These are phyloP conservation scores for Semotilus atromaculatus DNA, from an alignment of 2,797 vertebrate genomes.

Conservation along the genomic window DNA sequence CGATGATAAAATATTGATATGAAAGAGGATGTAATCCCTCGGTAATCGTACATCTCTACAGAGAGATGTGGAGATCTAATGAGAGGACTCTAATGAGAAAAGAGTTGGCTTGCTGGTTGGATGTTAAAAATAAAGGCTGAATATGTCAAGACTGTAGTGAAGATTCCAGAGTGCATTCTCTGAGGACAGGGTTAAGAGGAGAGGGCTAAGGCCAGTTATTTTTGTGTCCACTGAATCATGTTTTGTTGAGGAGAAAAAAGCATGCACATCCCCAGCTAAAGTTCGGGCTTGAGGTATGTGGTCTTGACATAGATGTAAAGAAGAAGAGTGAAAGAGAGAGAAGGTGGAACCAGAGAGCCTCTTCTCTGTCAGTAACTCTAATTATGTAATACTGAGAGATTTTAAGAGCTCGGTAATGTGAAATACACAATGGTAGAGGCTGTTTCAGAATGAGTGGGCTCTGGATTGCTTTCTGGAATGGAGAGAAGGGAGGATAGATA, in stretches of 20 bases:
- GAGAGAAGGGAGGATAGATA: slow-evolving; percentile 3
- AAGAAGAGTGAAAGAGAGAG: slow-evolving; percentile 4
- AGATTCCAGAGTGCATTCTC: slow-evolving; percentile 76
- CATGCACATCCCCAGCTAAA: slow-evolving; percentile 23
- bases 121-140: slow-evolving; percentile 75
- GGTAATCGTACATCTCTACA: background rate
- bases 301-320: slow-evolving; percentile 28
- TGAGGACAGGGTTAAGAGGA: slow-evolving; percentile 58
- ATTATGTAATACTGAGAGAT: slow-evolving; percentile 70
- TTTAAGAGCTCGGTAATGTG: slow-evolving; percentile 62
- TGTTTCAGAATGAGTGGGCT: slow-evolving; percentile 59
- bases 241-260: slow-evolving; percentile 34
- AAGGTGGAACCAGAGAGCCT: background rate
- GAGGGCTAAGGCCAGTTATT: slow-evolving; percentile 71
- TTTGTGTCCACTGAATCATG: slow-evolving; percentile 61
- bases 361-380: slow-evolving; percentile 62
- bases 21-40: slow-evolving; percentile 12
- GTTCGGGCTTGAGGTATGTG: background rate
- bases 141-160: slow-evolving; percentile 71
- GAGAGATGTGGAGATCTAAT: slow-evolving; percentile 2
- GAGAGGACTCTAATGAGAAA: slow-evolving; percentile 43
- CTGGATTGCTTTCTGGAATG: slow-evolving; percentile 62
- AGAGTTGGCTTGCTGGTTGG: slow-evolving; percentile 17
- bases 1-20: background rate
- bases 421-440: slow-evolving; percentile 66